These are phyloP conservation scores for Bombus sylvicola DNA, from an alignment of 1,140 invertebrate genomes.

Conservation along the genomic window DNA sequence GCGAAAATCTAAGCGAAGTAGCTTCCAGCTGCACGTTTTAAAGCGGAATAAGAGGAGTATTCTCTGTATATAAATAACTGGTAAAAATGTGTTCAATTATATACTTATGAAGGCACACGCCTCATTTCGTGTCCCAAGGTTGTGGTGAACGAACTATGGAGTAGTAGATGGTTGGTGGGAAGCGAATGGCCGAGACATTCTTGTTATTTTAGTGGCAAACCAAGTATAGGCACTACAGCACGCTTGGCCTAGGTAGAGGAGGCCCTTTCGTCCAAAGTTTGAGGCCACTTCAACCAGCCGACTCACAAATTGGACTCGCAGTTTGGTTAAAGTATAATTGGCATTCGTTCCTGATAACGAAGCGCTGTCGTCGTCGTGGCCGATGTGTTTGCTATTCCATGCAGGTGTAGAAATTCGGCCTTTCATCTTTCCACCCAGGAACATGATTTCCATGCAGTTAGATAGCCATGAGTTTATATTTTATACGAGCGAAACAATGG, in stretches of 20 bases:
- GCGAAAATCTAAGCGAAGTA: background rate
- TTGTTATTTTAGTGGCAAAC: conserved; percentile 77
- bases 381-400: background rate
- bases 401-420: background rate
- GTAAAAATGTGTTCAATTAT: conserved; percentile 24
- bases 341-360: conserved; percentile 79
- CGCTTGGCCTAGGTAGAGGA: conserved; percentile 73
- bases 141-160: conserved; percentile 48
- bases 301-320: conserved; percentile 79
- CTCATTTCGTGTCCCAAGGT: conserved; percentile 39
- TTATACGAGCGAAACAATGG: background rate
- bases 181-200: conserved; percentile 70
- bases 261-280: conserved; percentile 77
- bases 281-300: conserved; percentile 75
- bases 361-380: conserved; percentile 46
- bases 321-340: conserved; percentile 80
- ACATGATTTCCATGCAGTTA: no score
- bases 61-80: background rate
- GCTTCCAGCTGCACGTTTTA: no score
- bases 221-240: conserved; percentile 77
- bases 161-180: conserved; percentile 7
- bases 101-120: conserved; percentile 23
- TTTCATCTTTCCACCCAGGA: background rate
- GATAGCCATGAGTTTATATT: background rate
- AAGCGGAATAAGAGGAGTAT: background rate